These are phyloP conservation scores for Lasius platythorax DNA, from an alignment of 2,888 invertebrate genomes.

Conservation along the genomic window DNA sequence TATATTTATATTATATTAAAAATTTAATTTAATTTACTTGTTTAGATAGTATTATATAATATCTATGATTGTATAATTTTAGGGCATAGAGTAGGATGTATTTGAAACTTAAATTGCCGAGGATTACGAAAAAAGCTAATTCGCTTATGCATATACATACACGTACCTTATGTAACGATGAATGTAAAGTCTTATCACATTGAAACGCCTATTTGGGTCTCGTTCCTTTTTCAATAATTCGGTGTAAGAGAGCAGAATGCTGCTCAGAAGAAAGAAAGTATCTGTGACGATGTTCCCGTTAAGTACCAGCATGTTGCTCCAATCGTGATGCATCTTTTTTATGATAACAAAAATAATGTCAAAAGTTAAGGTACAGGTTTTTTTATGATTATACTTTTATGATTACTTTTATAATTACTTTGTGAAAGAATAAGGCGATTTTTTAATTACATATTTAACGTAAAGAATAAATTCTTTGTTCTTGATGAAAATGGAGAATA, in stretches of 20 bases:
- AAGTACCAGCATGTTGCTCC: conserved; percentile 80
- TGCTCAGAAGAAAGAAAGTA: conserved; percentile 83
- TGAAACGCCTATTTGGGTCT: conserved; percentile 83
- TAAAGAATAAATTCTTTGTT: background rate
- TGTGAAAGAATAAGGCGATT: background rate
- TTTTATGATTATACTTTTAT: background rate
- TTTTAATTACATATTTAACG: background rate
- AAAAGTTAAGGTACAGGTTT: background rate
- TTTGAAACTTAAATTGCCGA: background rate
- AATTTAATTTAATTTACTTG: background rate
- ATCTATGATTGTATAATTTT: background rate
- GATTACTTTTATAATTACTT: background rate
- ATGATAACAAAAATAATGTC: background rate
- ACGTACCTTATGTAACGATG: conserved; percentile 90
- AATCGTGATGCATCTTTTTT: conserved; percentile 78
- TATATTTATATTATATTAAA: too few relatives aligned
- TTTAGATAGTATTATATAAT: background rate
- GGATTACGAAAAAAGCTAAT: background rate
- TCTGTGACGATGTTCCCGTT: conserved; percentile 83
- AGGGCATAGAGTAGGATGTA: background rate
- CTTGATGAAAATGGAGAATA: background rate
- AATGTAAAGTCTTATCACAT: conserved; percentile 88
- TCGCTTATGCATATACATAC: background rate
- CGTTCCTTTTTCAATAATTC: conserved; percentile 68
- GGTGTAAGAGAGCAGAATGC: conserved; percentile 80